Percentiles rank a stretch among this genome's conserved stretches.
phyloP scores from a whole-genome alignment of 2,797 vertebrate genomes.

The Xenopus petersii region DNA sequence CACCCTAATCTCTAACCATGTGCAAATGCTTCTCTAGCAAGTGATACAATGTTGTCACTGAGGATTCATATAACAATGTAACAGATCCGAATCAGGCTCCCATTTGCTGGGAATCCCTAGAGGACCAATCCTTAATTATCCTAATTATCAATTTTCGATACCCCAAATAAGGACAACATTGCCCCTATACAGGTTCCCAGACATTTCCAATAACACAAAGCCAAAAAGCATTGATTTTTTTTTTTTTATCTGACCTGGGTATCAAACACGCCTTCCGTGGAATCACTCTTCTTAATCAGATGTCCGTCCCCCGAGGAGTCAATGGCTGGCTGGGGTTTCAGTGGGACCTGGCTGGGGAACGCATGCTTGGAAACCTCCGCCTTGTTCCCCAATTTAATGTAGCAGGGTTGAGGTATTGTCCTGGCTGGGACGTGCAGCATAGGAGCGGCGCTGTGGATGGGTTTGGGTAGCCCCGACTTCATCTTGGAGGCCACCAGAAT shows the following conservation, averaged over 20 bases:
- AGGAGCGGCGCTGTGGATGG: slow-evolving; percentile 88
- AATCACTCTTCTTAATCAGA: slow-evolving; percentile 63
- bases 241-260: slow-evolving; percentile 77
- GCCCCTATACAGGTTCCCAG: no score
- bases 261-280: slow-evolving; percentile 70
- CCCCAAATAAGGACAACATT: no score
- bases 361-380: slow-evolving; percentile 50
- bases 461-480: slow-evolving; percentile 96
- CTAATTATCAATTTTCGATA: no score
- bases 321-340: slow-evolving; percentile 69
- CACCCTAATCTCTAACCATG: no score
- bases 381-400: slow-evolving; percentile 73
- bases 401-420: slow-evolving; percentile 71
- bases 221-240: no score
- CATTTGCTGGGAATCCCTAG: no score
- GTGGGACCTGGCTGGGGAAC: slow-evolving; percentile 71
- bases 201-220: no score
- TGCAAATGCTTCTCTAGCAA: no score
- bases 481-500: slow-evolving; percentile 93
- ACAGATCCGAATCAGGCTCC: no score
- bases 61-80: no score
- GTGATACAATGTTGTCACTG: no score
- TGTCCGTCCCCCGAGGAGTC: slow-evolving; percentile 60
- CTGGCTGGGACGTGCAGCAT: slow-evolving; percentile 83
- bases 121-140: no score